Evolutionary conservation across 1,140 invertebrate genomes (phyloP).

Genomic region (Drosophila rhopaloa): DNA sequence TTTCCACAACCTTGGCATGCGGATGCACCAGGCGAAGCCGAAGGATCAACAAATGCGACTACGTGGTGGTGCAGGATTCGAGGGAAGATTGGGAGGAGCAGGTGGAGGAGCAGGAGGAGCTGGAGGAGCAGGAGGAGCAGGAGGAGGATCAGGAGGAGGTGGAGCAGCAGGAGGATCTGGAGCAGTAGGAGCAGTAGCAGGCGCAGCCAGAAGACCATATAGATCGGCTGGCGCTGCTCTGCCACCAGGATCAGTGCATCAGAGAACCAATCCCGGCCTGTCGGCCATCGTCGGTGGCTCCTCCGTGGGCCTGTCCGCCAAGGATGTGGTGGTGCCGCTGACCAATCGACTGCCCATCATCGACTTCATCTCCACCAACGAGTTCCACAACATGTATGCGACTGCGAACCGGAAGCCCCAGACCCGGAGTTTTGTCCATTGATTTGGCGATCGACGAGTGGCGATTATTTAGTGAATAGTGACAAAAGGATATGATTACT

Average conservation of each 20-base stretch:
- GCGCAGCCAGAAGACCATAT: too few species aligned
- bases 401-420: background rate
- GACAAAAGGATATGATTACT: background rate
- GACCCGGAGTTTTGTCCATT: background rate
- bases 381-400: slow-evolving; percentile 47
- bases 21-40: too few species aligned
- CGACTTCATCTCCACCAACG: slow-evolving; percentile 66
- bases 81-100: background rate
- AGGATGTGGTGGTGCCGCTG: slow-evolving; percentile 46
- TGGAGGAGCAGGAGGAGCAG: too few species aligned
- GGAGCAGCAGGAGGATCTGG: too few species aligned
- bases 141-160: too few species aligned
- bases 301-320: background rate
- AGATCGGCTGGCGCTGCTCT: background rate
- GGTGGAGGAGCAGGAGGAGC: background rate
- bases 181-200: too few species aligned
- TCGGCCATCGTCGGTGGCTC: background rate
- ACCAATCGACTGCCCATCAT: slow-evolving; percentile 62
- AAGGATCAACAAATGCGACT: background rate
- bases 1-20: slow-evolving; percentile 31
- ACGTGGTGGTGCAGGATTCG: background rate
- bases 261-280: background rate
- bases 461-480: background rate
- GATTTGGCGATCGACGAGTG: background rate
- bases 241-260: background rate